Conservation (phyloP, 2,113 vertebrate species). For the Apaloderma vittatum region DNA sequence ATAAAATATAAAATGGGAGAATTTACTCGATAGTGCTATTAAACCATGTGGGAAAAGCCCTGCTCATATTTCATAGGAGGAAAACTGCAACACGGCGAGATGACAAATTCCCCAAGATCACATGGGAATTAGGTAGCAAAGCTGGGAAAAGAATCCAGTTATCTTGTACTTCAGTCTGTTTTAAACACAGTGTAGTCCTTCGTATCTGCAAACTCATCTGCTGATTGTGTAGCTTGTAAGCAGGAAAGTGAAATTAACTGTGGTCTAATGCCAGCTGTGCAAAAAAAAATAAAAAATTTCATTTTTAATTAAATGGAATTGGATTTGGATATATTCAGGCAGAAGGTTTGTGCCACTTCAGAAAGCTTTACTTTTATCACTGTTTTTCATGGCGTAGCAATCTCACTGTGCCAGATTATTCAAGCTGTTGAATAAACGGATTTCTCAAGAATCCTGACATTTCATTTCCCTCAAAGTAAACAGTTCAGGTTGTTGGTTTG, state of each 20-base stretch:
- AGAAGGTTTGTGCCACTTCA: neutral
- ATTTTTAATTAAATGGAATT: neutral
- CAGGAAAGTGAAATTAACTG: neutral
- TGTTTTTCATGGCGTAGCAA: neutral
- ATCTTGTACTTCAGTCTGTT: neutral
- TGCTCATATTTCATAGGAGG: neutral
- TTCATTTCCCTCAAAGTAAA: neutral
- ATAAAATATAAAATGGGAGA: neutral
- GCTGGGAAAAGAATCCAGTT: neutral
- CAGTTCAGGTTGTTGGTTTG: neutral
- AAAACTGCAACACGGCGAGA: fast-evolving
- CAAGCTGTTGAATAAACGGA: neutral
- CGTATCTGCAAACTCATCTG: neutral
- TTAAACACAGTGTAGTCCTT: neutral
- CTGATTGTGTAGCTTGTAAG: neutral
- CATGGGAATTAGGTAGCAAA: neutral
- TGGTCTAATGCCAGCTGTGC: neutral
- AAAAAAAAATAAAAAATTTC: neutral
- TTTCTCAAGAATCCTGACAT: neutral
- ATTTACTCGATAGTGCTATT: neutral
- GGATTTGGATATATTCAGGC: neutral
- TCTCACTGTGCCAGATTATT: neutral
- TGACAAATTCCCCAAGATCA: fast-evolving
- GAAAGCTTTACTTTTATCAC: neutral
- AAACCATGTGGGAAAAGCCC: neutral